Evolutionary conservation across 1,140 invertebrate genomes (phyloP), one percentile per base, ranked within the genome.

Genomic region (Zaprionus kolodkinae): DNA sequence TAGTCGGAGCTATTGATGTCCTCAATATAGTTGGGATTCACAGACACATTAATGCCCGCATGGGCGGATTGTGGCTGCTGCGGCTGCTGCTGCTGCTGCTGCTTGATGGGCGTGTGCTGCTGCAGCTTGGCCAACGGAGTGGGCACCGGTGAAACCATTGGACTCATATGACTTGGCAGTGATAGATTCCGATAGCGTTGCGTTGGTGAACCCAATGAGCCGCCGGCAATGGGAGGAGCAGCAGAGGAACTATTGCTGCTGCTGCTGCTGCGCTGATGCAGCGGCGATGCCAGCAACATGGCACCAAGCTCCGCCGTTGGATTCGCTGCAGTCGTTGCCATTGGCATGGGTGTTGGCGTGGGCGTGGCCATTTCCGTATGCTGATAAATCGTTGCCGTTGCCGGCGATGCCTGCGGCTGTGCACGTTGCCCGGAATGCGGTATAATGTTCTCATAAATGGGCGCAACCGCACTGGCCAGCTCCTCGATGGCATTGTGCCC

Each of bases 361-460:
- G 83, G 62, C 43, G 80, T 65, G 62, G 65, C 63, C 66, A 78
- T 80, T 52, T 78, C 78, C 6, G 62, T 71, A 25, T 82, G 82
- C 76, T 92, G 91, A 75, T 92, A 91, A 50, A 92, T 92, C 38
- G 75, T 91, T 48, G 91, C 89, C 35, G 89, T 91, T 17, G 92
- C 91, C 36, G 92, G 91, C 21, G 91, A 90, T 11, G 89, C 91
- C 68, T 93, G 92, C 10, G 92, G 92, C 74, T 93, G 92, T 1
- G 92, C 92, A 25, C 91, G 71, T 62, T 92, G 92, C 0, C 92
- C 87, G 48, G 90, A 89, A 63, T 95, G 93, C 45, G 95, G 95
- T 71, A 95, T 94, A 40, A 96, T 94, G 85, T 96, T 96, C 92
- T 96, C 96, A 91, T 96, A 96, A 6, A 96, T 95, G 12, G 95